Evolutionary conservation across 2,888 invertebrate species (phyloP).

Genomic region (Agrochola lota): DNA sequence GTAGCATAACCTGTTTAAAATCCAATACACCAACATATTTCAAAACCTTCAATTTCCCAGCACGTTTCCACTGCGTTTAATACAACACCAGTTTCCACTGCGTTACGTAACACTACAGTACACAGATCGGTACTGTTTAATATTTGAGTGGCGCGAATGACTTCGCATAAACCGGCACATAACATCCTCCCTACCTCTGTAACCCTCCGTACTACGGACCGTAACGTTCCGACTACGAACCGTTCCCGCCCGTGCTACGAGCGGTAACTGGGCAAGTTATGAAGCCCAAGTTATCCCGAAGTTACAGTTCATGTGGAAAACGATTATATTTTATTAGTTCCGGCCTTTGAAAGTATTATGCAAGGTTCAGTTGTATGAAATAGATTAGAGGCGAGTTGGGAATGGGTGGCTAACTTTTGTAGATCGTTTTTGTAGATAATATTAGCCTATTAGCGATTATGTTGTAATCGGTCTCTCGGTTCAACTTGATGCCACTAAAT

Average conservation of each 20-base stretch:
- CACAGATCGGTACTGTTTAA: slow-evolving; percentile 63
- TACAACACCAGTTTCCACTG: slow-evolving; percentile 24
- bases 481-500: background rate
- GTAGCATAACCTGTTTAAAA: slow-evolving; percentile 13
- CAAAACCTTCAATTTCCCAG: slow-evolving; percentile 16
- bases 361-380: slow-evolving; percentile 34
- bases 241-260: slow-evolving; percentile 5
- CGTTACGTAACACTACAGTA: slow-evolving; percentile 45
- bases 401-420: slow-evolving; percentile 4
- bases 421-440: slow-evolving; percentile 2
- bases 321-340: slow-evolving; percentile 71
- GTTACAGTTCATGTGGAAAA: slow-evolving; percentile 66
- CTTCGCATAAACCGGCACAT: slow-evolving; percentile 63
- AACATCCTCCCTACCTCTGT: slow-evolving; percentile 50
- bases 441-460: background rate
- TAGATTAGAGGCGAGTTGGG: slow-evolving; percentile 29
- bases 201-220: slow-evolving; percentile 5
- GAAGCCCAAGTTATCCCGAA: slow-evolving; percentile 54
- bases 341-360: slow-evolving; percentile 58
- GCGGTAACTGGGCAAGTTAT: slow-evolving; percentile 50
- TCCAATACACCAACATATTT: slow-evolving; percentile 6
- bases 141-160: slow-evolving; percentile 66
- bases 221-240: slow-evolving; percentile 21
- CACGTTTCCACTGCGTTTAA: slow-evolving; percentile 26
- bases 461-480: background rate